A percentile compares a stretch with the other conserved stretches of the same genome.
These are phyloP conservation scores for Nowickia ferox DNA, from an alignment of 2,888 invertebrate species.

Conservation along the genomic window DNA sequence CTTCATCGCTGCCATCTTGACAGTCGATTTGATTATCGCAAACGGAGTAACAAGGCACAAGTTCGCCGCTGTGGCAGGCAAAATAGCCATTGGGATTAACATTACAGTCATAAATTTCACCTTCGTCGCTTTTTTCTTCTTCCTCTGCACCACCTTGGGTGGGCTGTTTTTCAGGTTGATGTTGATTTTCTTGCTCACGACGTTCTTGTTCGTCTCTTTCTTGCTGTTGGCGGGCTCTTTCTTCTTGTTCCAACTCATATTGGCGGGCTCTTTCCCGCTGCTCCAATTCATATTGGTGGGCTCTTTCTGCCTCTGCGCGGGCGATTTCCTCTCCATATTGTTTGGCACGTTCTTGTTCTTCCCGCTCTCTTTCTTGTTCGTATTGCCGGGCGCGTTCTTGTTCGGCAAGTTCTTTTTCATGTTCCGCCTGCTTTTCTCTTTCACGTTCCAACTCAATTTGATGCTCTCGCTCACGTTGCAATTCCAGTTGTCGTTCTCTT, in stretches of 20 bases:
- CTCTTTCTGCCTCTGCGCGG: conserved; percentile 31
- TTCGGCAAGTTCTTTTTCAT: conserved; percentile 43
- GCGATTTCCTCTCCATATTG: conserved; percentile 42
- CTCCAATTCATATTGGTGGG: conserved; percentile 38
- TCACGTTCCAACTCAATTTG: conserved; percentile 47
- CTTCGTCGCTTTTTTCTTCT: conserved; percentile 22
- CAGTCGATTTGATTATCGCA: conserved; percentile 85
- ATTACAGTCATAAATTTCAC: conserved; percentile 68
- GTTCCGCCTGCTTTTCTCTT: conserved; percentile 29
- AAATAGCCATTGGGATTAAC: conserved; percentile 84
- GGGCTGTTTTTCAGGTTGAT: conserved; percentile 1
- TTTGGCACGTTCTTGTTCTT: conserved; percentile 49
- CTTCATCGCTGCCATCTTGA: conserved; percentile 86
- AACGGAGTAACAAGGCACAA: conserved; percentile 84
- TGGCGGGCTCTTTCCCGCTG: conserved; percentile 42
- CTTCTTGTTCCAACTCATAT: conserved; percentile 31
- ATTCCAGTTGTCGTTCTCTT: conserved; percentile 49
- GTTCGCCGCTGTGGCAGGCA: conserved; percentile 86
- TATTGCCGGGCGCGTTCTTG: conserved; percentile 38
- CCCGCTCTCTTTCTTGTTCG: conserved; percentile 38
- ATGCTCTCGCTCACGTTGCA: conserved; percentile 46
- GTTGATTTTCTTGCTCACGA: conserved; percentile 11
- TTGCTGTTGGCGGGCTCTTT: conserved; percentile 27
- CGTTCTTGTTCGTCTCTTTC: conserved; percentile 62
- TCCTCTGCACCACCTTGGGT: not conserved